These are phyloP conservation scores for Drosophila seguyi DNA, from an alignment of 1,140 invertebrate species.

Conservation along the genomic window DNA sequence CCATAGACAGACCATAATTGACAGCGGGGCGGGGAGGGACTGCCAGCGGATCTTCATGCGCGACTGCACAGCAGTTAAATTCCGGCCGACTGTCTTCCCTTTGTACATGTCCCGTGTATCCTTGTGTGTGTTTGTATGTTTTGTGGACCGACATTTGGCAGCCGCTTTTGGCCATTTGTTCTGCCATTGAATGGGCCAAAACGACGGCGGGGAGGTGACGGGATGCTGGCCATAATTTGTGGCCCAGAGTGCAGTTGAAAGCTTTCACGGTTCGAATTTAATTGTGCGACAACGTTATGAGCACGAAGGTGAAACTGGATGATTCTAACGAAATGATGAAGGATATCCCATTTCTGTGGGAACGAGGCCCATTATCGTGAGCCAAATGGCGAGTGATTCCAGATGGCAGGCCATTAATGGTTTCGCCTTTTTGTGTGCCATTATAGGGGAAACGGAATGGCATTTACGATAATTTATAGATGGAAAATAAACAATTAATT, in stretches of 20 bases:
- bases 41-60: slow-evolving; percentile 56
- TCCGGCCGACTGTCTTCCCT: slow-evolving; percentile 44
- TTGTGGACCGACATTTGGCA: slow-evolving; percentile 59
- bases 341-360: slow-evolving; percentile 18
- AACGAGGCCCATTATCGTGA: slow-evolving; percentile 7
- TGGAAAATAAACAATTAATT: neutral
- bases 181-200: slow-evolving; percentile 43
- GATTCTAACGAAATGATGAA: slow-evolving; percentile 34
- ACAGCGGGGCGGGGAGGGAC: slow-evolving; percentile 39
- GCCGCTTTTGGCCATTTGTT: slow-evolving; percentile 56
- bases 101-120: slow-evolving; percentile 40
- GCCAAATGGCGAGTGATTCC: slow-evolving; percentile 28
- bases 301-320: slow-evolving; percentile 55
- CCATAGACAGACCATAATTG: slow-evolving; percentile 77
- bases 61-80: slow-evolving; percentile 82
- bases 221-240: slow-evolving; percentile 54
- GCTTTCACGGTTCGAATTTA: slow-evolving; percentile 54
- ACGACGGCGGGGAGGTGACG: slow-evolving; percentile 1
- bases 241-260: slow-evolving; percentile 53
- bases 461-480: slow-evolving; percentile 2
- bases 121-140: slow-evolving; percentile 31
- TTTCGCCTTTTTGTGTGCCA: slow-evolving; percentile 7
- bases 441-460: neutral
- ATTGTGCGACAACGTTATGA: slow-evolving; percentile 76
- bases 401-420: slow-evolving; percentile 40